Percentiles rank a stretch among this genome's conserved stretches.
These are phyloP conservation scores for Microtus ochrogaster DNA, from an alignment of 2,113 vertebrate genomes.

Conservation along the genomic window DNA sequence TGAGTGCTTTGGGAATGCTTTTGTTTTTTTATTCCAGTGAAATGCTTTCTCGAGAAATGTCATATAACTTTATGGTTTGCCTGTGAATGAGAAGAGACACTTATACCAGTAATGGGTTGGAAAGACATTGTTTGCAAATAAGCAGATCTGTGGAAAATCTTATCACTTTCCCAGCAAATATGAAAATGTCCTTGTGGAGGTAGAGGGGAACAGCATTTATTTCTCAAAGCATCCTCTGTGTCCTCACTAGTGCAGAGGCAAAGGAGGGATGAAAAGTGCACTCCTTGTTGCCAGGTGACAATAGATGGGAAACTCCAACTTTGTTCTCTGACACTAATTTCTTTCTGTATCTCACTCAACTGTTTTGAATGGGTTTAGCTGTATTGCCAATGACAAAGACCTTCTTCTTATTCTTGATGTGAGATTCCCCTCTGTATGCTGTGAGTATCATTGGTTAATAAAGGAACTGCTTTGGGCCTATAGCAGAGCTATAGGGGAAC, in stretches of 20 bases:
- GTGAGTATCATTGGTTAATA: too few relatives aligned
- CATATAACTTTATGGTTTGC: background rate
- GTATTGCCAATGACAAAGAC: background rate
- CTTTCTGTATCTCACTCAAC: background rate
- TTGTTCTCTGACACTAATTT: background rate
- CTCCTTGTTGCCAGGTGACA: background rate
- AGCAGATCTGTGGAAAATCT: background rate
- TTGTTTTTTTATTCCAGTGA: background rate
- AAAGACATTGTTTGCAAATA: constrained; percentile 44
- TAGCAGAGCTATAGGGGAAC: too few relatives aligned
- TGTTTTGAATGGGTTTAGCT: background rate
- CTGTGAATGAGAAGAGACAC: background rate
- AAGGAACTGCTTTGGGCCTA: too few relatives aligned
- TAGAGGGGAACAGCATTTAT: background rate
- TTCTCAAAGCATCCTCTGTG: background rate
- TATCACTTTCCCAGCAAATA: background rate
- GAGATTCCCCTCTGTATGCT: too few relatives aligned
- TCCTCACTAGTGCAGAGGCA: background rate
- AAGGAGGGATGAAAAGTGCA: background rate
- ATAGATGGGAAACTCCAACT: background rate
- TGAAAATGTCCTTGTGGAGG: background rate
- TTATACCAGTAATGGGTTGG: background rate
- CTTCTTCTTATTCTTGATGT: background rate
- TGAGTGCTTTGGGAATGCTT: background rate
- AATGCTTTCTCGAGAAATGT: background rate